A percentile compares a stretch with the other conserved stretches of the same genome.
phyloP scores from a whole-genome alignment of 2,113 vertebrate genomes.

The Raja brachyura region DNA sequence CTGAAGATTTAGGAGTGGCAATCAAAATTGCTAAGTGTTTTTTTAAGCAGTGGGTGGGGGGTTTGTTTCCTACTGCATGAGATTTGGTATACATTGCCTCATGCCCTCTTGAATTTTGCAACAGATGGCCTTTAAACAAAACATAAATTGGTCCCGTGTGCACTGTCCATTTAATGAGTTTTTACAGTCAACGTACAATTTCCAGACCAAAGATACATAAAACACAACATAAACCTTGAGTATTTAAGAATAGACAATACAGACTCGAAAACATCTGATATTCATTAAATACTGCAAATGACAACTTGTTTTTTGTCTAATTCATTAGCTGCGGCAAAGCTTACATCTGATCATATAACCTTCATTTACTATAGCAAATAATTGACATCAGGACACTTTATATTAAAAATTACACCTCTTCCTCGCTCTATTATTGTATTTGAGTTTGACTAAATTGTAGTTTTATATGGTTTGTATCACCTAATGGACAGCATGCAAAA shows the following conservation, averaged over 20 bases:
- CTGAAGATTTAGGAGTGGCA: neutral
- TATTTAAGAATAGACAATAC: neutral
- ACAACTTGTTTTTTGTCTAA: neutral
- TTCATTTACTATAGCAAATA: neutral
- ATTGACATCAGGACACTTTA: neutral
- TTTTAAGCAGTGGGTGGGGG: neutral
- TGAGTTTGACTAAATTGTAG: too few relatives aligned
- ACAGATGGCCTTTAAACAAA: too few relatives aligned
- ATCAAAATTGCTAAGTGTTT: neutral
- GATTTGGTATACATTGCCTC: neutral
- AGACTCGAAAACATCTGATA: neutral
- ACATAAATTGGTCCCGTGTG: too few relatives aligned
- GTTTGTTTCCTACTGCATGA: neutral
- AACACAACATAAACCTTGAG: neutral
- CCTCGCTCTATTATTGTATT: too few relatives aligned
- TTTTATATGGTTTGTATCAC: too few relatives aligned
- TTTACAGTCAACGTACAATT: too few relatives aligned
- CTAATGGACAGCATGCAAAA: too few relatives aligned
- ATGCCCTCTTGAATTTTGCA: too few relatives aligned
- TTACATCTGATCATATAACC: neutral
- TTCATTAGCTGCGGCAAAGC: neutral
- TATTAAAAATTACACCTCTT: neutral
- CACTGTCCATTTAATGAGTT: too few relatives aligned
- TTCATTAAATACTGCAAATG: neutral
- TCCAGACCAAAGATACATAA: neutral